Base-by-base conservation (phyloP, 1,140 invertebrate genomes). In the Oedothorax gibbosus region DNA sequence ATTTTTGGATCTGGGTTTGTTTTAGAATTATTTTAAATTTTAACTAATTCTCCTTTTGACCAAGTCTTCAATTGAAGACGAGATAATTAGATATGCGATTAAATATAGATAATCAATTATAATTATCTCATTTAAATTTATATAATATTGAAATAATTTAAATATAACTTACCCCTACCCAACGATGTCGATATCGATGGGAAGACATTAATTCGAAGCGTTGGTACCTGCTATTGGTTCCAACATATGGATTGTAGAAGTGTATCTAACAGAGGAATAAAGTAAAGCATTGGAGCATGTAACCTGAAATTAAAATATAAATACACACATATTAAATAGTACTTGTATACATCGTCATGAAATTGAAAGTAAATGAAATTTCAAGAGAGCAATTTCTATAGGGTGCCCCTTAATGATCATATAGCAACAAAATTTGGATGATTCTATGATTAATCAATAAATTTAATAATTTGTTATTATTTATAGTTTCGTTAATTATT, bases 151-250 rank as follows among this genome's bases (percentile, higher is more conserved):
- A 35, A 35, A 35, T 35, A 35, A 35, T 35, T 35, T 35, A 35
- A 35, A 35, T 35, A 5, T 35, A 35, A 73, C 69, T n/a, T 73
- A 82, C 68, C 80, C 80, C 80, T 14, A 82, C 68, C 80, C 57
- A 73, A 73, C 68, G 68, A 73, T 57, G 49, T 64, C 18, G 50
- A 73, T 73, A 73, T 73, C 80, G 68, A 64, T 64, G 57, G 80
- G 80, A 54, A 82, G 35, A 73, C 80, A 82, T 82, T 82, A 73
- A 82, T 82, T 64, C 80, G 15, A 73, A 60, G 60, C 57, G 49
- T 73, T 64, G 57, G 54, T 35, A 12, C 80, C 80, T 82, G 65
- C 80, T 64, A 65, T 54, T 57, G 69, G 69, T 82, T 82, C 80
- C 80, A 73, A 21, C 80, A 82, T 73, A 62, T 21, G 69, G 68